Evolutionary conservation across 2,797 vertebrate genomes (phyloP), one percentile per base, ranked within the genome.

Genomic region (Pseudotriccus pelzelni): DNA sequence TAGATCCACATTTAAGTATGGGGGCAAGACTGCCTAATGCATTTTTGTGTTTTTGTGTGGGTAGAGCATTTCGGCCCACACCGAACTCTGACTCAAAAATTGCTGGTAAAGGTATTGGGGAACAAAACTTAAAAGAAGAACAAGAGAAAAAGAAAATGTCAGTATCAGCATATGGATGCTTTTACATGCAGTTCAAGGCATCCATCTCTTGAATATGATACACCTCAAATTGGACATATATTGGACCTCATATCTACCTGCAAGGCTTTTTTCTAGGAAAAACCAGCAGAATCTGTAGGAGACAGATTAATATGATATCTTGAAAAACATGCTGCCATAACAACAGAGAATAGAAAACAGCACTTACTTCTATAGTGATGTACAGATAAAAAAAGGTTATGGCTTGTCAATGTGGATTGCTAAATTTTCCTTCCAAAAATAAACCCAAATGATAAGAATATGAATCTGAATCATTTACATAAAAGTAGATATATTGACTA

Each of bases 261-360:
- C 39, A 69, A 60, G 14, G 12, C 1, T 68, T 75, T 75, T 92
- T 72, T 72, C 34, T 44, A 77, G 25, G n/a, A 43, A 85, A 66
- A 81, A 1, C 0, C 4, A n/a, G 50, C 37, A 76, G 56, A 88
- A 52, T 70, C 9, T 58, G 28, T 34, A 66, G 25, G 43, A 90
- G 78, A 74, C 10, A 79, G 13, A n/a, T 37, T 55, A 90, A 68
- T 78, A 68, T 30, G 19, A 20, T 84, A 89, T 32, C 58, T 84
- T 80, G 68, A 83, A 88, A 94, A 78, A 89, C 72, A 87, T 69
- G 53, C 93, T 90, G 28, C 72, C 73, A 68, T 93, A 87, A 96
- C 75, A 89, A 89, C 84, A 83, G 59, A 79, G 43, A 79, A 81
- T 17, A 66, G 74, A 87, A 92, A 84, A 78, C 34, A 81, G 41